These are phyloP conservation scores for Mechanitis mazaeus DNA, from an alignment of 2,888 invertebrate species.

Conservation along the genomic window DNA sequence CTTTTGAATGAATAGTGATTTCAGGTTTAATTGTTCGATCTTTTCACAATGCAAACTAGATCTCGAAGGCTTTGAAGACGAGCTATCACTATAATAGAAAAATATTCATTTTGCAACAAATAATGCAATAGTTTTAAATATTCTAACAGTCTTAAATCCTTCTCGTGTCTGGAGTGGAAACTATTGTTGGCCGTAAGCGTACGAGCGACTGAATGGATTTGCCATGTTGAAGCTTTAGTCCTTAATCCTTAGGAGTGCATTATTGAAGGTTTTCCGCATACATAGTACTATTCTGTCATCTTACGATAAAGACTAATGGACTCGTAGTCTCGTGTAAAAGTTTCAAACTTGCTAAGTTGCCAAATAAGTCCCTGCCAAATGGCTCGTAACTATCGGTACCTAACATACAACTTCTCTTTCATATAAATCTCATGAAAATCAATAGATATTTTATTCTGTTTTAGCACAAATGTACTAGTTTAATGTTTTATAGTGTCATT, in stretches of 20 bases:
- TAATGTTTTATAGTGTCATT: no score
- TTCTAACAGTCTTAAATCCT: no score
- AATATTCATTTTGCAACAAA: no score
- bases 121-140: no score
- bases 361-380: slow-evolving; percentile 23
- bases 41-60: no score
- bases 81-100: no score
- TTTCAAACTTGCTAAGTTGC: slow-evolving; percentile 18
- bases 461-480: background rate
- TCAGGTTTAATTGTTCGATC: no score
- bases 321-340: slow-evolving; percentile 10
- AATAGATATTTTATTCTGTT: background rate
- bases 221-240: background rate
- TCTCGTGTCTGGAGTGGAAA: no score
- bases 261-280: background rate
- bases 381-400: slow-evolving; percentile 19
- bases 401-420: slow-evolving; percentile 11
- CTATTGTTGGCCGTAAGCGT: background rate
- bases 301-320: slow-evolving; percentile 12
- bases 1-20: no score
- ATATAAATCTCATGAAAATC: slow-evolving; percentile 2
- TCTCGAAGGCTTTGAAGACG: no score
- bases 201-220: background rate
- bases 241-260: background rate
- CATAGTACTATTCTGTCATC: background rate